A percentile compares a stretch with the other conserved stretches of the same genome.
These are phyloP conservation scores for Cheilosia variabilis DNA, from an alignment of 2,888 invertebrate species.

Conservation along the genomic window DNA sequence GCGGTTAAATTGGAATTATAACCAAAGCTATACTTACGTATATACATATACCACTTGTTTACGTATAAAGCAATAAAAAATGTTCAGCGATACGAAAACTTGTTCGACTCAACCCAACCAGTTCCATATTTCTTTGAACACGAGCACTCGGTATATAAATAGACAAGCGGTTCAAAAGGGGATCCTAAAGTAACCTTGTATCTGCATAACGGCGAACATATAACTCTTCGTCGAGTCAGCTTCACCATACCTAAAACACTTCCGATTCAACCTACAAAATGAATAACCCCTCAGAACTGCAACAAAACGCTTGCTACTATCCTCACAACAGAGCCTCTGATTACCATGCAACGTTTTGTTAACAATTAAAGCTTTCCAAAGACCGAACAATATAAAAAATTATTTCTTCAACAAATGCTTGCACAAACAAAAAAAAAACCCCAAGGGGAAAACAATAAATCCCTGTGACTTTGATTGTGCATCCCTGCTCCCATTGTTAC, in stretches of 20 bases:
- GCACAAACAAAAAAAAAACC: too few species aligned
- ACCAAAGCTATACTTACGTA: too few species aligned
- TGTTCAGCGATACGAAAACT: too few species aligned
- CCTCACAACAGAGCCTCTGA: constrained; percentile 35
- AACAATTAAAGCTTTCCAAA: constrained; percentile 54
- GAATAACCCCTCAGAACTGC: not conserved
- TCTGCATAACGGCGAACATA: too few species aligned
- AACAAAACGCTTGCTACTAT: constrained; percentile 23
- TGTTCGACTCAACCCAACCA: too few species aligned
- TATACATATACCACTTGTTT: not conserved
- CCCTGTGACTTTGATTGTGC: constrained; percentile 32
- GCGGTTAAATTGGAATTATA: too few species aligned
- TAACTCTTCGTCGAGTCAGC: not conserved
- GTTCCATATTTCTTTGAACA: too few species aligned
- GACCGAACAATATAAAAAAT: constrained; percentile 23
- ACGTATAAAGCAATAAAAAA: too few species aligned
- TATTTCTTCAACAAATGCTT: constrained; percentile 18
- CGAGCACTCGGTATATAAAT: too few species aligned
- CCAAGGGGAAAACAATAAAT: constrained; percentile 52
- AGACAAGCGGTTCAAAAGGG: too few species aligned
- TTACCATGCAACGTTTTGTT: constrained; percentile 43
- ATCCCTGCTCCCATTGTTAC: constrained; percentile 45
- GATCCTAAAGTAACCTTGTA: too few species aligned
- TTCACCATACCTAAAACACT: not conserved
- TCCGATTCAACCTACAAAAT: not conserved